Evolutionary conservation across 2,113 vertebrate species (phyloP).

Genomic region (Theristicus caerulescens): DNA sequence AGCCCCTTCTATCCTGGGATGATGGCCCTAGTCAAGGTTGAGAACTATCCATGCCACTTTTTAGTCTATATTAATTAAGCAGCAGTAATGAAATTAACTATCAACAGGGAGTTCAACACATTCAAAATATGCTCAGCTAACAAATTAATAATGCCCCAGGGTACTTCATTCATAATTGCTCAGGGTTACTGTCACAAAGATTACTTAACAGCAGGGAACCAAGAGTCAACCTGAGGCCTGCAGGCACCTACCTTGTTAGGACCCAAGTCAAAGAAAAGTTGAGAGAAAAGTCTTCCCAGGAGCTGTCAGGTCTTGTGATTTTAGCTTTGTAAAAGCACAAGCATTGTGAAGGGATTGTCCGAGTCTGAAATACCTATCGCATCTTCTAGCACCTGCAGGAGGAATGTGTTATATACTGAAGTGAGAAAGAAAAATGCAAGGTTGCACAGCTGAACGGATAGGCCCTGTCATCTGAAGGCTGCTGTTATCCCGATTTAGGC

Average conservation of each 20-base stretch:
- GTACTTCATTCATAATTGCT: background rate
- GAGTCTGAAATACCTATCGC: background rate
- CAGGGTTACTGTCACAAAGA: background rate
- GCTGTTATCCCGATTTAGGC: background rate
- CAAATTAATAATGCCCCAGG: background rate
- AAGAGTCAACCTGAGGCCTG: background rate
- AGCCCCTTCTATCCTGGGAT: background rate
- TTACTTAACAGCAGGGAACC: background rate
- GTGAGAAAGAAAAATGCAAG: background rate
- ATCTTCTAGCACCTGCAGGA: background rate
- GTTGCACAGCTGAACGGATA: background rate
- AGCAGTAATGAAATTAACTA: background rate
- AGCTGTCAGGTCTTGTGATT: conserved; percentile 33
- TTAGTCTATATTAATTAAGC: background rate
- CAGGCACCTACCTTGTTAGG: background rate
- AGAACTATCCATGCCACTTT: background rate
- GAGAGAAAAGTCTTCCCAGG: conserved; percentile 3
- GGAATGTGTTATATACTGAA: background rate
- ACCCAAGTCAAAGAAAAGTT: background rate
- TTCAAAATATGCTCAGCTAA: background rate
- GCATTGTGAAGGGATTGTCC: background rate
- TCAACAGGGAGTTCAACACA: background rate
- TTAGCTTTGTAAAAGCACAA: background rate
- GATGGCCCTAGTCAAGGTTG: background rate
- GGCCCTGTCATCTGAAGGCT: too few species aligned